Evolutionary conservation across 2,888 invertebrate genomes (phyloP), one percentile per base, ranked within the genome.

Genomic region (Drosophila atroscutellata): DNA sequence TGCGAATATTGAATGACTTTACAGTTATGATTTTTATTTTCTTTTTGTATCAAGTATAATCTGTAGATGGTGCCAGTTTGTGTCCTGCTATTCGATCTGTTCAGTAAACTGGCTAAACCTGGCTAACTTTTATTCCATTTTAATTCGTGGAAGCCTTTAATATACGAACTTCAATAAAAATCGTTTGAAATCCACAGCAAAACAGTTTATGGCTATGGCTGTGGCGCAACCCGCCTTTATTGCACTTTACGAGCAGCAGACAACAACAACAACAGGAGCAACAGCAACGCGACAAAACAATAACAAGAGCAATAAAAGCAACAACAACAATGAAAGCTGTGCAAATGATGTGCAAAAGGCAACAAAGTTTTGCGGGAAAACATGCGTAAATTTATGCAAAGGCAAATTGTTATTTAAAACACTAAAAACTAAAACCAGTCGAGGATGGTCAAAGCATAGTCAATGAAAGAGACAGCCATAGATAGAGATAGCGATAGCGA

Each of bases 331-430:
- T 49, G 42, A 60, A 47, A 39, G 30, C 60, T 72, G 39, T 45
- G 55, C 59, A 64, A 60, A 89, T 77, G 56, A 75, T 82, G 77
- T 77, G 83, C 60, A 77, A 85, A 77, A 79, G 61, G 77, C 77
- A 82, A 76, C 64, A 83, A 73, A 74, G 56, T 82, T 82, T 78
- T 62, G 70, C 75, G 65, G 49, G 65, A 63, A 86, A 89, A 75
- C 76, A 81, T 89, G 73, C 88, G 89, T 85, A 83, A 86, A 86
- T 88, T 89, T 85, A 86, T 86, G 89, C 86, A 83, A 88, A 88
- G 72, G 81, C 78, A 89, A 86, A 86, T 86, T 89, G 90, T 88
- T 86, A 87, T 86, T 89, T 89, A 86, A 86, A 89, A 85, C 75
- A 86, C 90, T 83, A 76, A 88, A 81, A 81, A 79, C 90, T 74